Base-by-base conservation (phyloP, 2,888 invertebrate species). In the Ormyrus rosae region DNA sequence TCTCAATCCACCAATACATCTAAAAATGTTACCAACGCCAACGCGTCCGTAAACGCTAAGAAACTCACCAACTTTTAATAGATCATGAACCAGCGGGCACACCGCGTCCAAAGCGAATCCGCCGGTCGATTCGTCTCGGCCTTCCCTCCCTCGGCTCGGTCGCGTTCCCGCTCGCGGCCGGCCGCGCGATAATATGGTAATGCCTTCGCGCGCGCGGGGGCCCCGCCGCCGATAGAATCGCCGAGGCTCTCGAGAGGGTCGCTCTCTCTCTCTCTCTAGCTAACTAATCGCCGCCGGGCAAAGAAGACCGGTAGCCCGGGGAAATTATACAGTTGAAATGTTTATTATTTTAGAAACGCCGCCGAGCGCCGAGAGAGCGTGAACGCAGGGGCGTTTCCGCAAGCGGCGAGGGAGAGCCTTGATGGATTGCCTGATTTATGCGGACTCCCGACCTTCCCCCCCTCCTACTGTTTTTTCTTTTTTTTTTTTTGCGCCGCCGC, bases 131-230 rank as follows among this genome's bases (percentile, higher is more conserved):
- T 34, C 34, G 34, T 34, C 34, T 6, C 34, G 13, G 6, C 5
- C 7, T 6, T 11, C 69, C 34, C 19, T 63, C 46, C 46, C 63
- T 46, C 63, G 63, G 13, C 13, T 45, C 45, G 67, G 51, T 48
- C 10, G 65, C 67, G 68, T 19, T 69, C 63, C 34, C 73, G 64
- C 11, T 58, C 68, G 63, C 55, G 51, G 60, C 5, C 76, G 60
- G 60, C 68, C 45, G 81, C 74, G 81, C 74, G 81, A 78, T 78
- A 81, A 81, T 81, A 78, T 81, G 81, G 51, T 78, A 81, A 81
- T 81, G 81, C 34, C 4, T 34, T 19, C 19, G 19, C n/a, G 7
- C 3, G 51, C 45, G 51, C 72, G 69, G 60, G 71, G 69, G 74
- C 51, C n/a, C 64, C 10, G 11, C 3, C 19, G 0, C 55, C 77